These are phyloP conservation scores for Pardalotus punctatus DNA, from an alignment of 2,113 vertebrate genomes.

Conservation along the genomic window DNA sequence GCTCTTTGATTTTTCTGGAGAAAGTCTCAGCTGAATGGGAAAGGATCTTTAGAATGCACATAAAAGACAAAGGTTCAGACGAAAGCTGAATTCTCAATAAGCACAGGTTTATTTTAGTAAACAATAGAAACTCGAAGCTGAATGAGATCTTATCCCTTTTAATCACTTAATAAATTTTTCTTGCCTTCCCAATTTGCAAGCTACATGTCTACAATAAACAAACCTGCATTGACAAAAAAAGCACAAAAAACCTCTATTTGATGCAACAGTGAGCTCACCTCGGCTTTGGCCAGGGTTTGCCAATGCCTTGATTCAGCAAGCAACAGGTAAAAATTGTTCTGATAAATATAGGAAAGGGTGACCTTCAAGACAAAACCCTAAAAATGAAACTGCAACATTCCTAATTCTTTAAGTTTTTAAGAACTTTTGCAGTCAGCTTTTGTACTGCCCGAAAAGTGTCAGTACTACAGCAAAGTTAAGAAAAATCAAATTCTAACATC, in stretches of 20 bases:
- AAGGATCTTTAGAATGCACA: conserved; percentile 2
- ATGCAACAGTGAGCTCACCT: not conserved
- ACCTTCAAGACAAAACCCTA: not conserved
- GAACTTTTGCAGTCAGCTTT: not conserved
- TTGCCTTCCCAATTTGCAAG: not conserved
- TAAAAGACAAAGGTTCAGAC: conserved; percentile 19
- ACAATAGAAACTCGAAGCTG: not conserved
- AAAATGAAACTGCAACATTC: not conserved
- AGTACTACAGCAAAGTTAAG: not conserved
- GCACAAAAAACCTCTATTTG: not conserved
- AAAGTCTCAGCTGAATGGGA: not conserved
- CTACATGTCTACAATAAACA: not conserved
- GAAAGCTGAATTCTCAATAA: conserved; percentile 15
- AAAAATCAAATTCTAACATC: not conserved
- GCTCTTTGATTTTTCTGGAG: not conserved
- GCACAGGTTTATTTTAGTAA: conserved; percentile 21
- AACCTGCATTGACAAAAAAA: not conserved
- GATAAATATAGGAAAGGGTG: not conserved
- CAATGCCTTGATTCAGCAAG: not conserved
- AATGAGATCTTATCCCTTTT: conserved; percentile 36
- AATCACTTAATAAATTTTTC: not conserved
- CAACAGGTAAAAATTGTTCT: not conserved
- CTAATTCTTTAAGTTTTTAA: not conserved
- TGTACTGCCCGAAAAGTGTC: not conserved
- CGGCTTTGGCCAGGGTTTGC: not conserved